phyloP scores from a whole-genome alignment of 1,140 invertebrate genomes.

The Zaprionus camerounensis region DNA sequence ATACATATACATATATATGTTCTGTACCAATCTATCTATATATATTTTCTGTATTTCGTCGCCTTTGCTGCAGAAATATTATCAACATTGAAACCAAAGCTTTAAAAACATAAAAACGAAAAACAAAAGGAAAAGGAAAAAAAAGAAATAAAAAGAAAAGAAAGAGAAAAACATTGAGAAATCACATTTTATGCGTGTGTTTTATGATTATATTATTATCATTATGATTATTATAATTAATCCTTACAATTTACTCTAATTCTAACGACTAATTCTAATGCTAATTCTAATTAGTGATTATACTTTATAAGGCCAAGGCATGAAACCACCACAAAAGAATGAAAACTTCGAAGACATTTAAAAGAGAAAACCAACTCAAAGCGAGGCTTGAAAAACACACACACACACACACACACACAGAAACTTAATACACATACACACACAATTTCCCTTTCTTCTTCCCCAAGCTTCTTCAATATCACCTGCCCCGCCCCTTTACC shows the following conservation, averaged over 20 bases:
- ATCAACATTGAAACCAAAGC: slow-evolving; percentile 76
- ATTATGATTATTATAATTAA: slow-evolving; percentile 34
- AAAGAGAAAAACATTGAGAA: slow-evolving; percentile 48
- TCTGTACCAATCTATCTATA: slow-evolving; percentile 22
- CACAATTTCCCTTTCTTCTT: neutral
- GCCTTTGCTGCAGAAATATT: slow-evolving; percentile 74
- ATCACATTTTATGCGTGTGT: slow-evolving; percentile 67
- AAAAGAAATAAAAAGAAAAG: slow-evolving; percentile 16
- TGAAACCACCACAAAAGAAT: slow-evolving; percentile 12
- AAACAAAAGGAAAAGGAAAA: slow-evolving; percentile 17
- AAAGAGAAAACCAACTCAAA: slow-evolving; percentile 51
- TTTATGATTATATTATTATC: slow-evolving; percentile 31
- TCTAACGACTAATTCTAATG: slow-evolving; percentile 33
- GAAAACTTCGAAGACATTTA: slow-evolving; percentile 62
- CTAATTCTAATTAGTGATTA: slow-evolving; percentile 42
- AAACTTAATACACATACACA: neutral
- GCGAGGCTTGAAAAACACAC: slow-evolving; percentile 65
- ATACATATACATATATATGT: neutral
- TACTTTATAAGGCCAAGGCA: slow-evolving; percentile 39
- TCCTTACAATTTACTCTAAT: slow-evolving; percentile 50
- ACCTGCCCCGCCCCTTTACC: neutral
- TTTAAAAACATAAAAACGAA: slow-evolving; percentile 55
- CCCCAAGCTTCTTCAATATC: neutral
- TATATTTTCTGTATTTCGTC: slow-evolving; percentile 43
- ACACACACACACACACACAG: neutral